Evolutionary conservation across 2,797 vertebrate genomes (phyloP), one percentile per base, ranked within the genome.

Genomic region (Scomberomorus guttatus): DNA sequence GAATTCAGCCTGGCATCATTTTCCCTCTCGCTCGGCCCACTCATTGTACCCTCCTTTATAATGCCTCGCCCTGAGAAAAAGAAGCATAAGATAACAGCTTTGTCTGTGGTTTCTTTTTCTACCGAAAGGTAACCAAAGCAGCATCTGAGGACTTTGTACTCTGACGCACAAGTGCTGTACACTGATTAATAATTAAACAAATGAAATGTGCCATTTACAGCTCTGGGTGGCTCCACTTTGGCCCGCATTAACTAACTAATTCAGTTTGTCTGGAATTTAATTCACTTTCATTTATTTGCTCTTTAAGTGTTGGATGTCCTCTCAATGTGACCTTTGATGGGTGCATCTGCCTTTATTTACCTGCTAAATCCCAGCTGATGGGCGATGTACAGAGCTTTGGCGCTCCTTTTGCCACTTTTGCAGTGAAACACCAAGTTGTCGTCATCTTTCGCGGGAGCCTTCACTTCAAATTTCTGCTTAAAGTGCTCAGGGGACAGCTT

Each of bases 381-480:
- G 32, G 94, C 93, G 1, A 93, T 93, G 42, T 72, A 83, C 66
- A 95, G 85, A 0, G 95, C 95, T 25, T 29, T 76, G 56, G 59
- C 13, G 56, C 95, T 95, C 81, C 95, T 90, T 17, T 57, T 86
- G 3, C 95, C 95, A 44, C 70, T 87, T 55, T 37, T 90, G 78
- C 95, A 96, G 48, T 95, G 87, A 77, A 95, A 94, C 67, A 95
- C 93, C 0, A 95, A 89, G 77, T 95, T 90, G 72, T 83, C 18
- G 7, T 93, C 94, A 0, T 89, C 71, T 79, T 92, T 95, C 52
- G 34, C 34, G 2, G 95, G 94, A 62, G 88, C 60, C 18, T 74
- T 85, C 17, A 90, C 92, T 15, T 89, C 29, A 75, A 93, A 95
- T 17, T n/a, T 85, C 80, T 71, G 77, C 83, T 92, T 29, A 75